phyloP scores from a whole-genome alignment of 1,140 invertebrate species.

The Zelostemma sp. region DNA sequence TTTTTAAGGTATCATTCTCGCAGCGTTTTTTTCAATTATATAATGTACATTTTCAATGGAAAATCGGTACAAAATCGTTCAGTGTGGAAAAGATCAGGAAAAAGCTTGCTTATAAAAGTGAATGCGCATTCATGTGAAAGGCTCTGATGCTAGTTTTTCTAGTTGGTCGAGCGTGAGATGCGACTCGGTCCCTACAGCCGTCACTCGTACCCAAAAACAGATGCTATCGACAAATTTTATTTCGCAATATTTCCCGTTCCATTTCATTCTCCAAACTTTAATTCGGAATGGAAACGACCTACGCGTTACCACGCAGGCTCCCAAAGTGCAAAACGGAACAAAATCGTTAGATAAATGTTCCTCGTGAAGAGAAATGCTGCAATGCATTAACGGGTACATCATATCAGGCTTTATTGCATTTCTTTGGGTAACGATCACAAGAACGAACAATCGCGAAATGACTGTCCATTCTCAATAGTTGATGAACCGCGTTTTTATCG shows the following conservation, averaged over 20 bases:
- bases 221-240: slow-evolving; percentile 53
- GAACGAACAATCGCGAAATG: no score
- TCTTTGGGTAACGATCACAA: neutral
- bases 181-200: slow-evolving; percentile 34
- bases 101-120: slow-evolving; percentile 30
- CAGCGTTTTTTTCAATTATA: no score
- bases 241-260: slow-evolving; percentile 30
- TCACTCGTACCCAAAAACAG: slow-evolving; percentile 37
- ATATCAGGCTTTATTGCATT: neutral
- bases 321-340: neutral
- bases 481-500: no score
- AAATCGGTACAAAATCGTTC: slow-evolving; percentile 33
- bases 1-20: no score
- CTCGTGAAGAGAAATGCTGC: neutral
- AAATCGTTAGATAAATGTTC: neutral
- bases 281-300: neutral
- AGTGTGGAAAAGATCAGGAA: slow-evolving; percentile 15
- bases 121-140: slow-evolving; percentile 44
- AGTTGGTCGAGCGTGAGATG: slow-evolving; percentile 48
- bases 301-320: neutral
- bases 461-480: no score
- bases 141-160: slow-evolving; percentile 59
- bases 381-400: neutral
- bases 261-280: slow-evolving; percentile 22
- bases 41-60: no score